Percentiles rank a stretch among this genome's conserved stretches.
Conservation (phyloP, 2,113 vertebrate species). For the Polypterus senegalus region DNA sequence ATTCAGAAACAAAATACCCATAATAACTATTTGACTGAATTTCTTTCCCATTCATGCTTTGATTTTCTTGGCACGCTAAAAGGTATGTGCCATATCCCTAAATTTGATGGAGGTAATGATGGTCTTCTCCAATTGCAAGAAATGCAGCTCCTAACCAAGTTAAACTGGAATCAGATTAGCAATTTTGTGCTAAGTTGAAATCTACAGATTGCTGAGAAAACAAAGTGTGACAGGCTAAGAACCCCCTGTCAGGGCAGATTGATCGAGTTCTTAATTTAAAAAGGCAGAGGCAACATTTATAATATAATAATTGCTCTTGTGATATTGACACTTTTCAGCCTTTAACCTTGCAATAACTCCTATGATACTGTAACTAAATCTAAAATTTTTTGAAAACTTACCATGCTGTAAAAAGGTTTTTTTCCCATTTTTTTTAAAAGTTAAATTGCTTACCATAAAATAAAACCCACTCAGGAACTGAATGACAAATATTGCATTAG, state of each 20-base stretch:
- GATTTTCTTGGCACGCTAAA: background rate
- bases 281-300: conserved; percentile 64
- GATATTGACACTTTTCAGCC: conserved; percentile 65
- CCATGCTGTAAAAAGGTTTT: too few species aligned
- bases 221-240: conserved; percentile 65
- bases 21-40: conserved; percentile 3
- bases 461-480: too few species aligned
- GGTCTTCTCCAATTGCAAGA: conserved; percentile 22
- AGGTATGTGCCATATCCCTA: background rate
- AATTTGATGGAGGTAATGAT: background rate
- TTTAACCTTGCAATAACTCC: conserved; percentile 53
- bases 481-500: too few species aligned
- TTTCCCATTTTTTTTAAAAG: too few species aligned
- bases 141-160: conserved; percentile 56
- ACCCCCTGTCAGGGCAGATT: conserved; percentile 55
- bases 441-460: too few species aligned
- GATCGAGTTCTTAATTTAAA: conserved; percentile 64
- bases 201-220: conserved; percentile 63
- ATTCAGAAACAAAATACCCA: too few species aligned
- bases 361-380: too few species aligned
- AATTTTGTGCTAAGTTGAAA: conserved; percentile 72
- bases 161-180: conserved; percentile 72
- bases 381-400: too few species aligned
- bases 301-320: conserved; percentile 68
- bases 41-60: background rate